phyloP scores from a whole-genome alignment of 2,888 invertebrate species.

The Fragum sueziense region DNA sequence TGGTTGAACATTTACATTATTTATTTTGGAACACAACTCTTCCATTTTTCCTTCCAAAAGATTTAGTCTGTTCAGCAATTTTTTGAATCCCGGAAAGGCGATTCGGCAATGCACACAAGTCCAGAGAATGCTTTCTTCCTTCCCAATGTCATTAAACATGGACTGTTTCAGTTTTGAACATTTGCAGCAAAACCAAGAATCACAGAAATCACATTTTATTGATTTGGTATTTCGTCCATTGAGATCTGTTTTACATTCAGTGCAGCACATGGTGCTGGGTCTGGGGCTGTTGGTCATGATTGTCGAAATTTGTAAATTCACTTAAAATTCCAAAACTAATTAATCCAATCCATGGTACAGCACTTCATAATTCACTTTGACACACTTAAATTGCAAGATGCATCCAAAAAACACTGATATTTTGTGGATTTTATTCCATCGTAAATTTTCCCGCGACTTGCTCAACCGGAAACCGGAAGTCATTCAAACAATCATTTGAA shows the following conservation, averaged over 20 bases:
- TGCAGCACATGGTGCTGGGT: background rate
- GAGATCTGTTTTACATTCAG: background rate
- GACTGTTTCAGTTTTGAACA: slow-evolving; percentile 15
- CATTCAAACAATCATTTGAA: no score
- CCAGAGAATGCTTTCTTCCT: background rate
- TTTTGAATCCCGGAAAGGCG: background rate
- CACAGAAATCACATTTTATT: slow-evolving; percentile 7
- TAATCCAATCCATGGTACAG: no score
- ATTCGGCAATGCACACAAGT: background rate
- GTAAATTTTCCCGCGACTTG: slow-evolving; percentile 3
- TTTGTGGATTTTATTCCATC: background rate
- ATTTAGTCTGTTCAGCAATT: background rate
- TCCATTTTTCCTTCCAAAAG: background rate
- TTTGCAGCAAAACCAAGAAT: slow-evolving; percentile 2
- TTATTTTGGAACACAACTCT: background rate
- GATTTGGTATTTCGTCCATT: background rate
- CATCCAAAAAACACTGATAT: background rate
- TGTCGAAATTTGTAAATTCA: no score
- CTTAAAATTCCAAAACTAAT: no score
- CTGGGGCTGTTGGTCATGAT: background rate
- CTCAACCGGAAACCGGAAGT: background rate
- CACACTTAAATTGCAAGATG: background rate
- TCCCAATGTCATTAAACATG: no score
- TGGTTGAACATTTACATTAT: background rate
- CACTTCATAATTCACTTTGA: no score